Percentiles rank a stretch among this genome's conserved stretches.
These are phyloP conservation scores for Drosophila kanapiae DNA, from an alignment of 1,140 invertebrate species.

Conservation along the genomic window DNA sequence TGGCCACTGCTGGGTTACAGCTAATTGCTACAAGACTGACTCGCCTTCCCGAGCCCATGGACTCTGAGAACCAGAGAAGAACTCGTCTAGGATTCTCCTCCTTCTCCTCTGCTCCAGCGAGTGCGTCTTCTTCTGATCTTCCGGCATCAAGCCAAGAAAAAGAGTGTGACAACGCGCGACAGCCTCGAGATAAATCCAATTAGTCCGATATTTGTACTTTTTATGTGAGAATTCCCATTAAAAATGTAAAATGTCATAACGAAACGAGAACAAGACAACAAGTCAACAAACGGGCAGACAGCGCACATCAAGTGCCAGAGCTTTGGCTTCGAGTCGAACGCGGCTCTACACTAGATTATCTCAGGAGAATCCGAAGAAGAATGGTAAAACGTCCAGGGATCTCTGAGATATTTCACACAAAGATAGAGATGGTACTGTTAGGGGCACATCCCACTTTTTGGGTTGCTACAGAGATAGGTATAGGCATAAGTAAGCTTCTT, in stretches of 20 bases:
- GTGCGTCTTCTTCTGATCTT: slow-evolving; percentile 63
- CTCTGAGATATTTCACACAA: not conserved
- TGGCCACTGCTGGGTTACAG: slow-evolving; percentile 57
- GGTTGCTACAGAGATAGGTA: not conserved
- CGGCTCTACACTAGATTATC: slow-evolving; percentile 25
- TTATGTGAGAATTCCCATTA: slow-evolving; percentile 85
- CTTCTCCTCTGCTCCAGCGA: slow-evolving; percentile 1
- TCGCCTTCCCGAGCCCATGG: slow-evolving; percentile 15
- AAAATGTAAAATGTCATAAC: slow-evolving; percentile 84
- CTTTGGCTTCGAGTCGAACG: slow-evolving; percentile 21
- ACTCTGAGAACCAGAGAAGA: slow-evolving; percentile 39
- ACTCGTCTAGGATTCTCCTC: slow-evolving; percentile 37
- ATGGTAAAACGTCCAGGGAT: not conserved
- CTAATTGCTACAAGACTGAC: slow-evolving; percentile 73
- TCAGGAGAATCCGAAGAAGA: not conserved
- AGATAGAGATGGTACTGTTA: not conserved
- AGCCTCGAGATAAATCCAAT: slow-evolving; percentile 85
- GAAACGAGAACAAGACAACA: slow-evolving; percentile 82
- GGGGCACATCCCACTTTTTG: not conserved
- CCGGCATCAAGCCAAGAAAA: slow-evolving; percentile 66
- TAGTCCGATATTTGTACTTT: slow-evolving; percentile 85
- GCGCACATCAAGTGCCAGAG: slow-evolving; percentile 31
- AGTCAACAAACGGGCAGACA: slow-evolving; percentile 51
- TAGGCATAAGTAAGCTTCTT: no score
- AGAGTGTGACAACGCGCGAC: slow-evolving; percentile 83